Conservation (phyloP, 1,140 invertebrate species). For the Platorchestia sp. region DNA sequence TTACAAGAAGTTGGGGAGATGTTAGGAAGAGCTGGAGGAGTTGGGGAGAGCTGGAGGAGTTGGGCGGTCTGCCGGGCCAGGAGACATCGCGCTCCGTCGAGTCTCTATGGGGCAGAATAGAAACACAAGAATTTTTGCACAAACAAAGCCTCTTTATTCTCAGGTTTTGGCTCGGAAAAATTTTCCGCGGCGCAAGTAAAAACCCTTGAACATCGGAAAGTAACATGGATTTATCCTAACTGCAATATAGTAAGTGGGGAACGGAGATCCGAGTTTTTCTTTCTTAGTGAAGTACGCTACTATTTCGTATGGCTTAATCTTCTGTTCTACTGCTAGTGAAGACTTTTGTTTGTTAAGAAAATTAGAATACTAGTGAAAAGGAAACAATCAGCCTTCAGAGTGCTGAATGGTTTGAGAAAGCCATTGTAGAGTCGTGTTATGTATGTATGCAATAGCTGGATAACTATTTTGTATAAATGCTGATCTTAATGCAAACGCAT, state of each 20-base stretch:
- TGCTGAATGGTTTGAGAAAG: not conserved
- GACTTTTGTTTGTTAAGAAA: not conserved
- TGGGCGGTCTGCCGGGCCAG: not conserved
- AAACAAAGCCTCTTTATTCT: conserved; percentile 9
- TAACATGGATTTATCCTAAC: not conserved
- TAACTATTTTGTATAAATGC: too few relatives aligned
- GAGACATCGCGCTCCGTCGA: not conserved
- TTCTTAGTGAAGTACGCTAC: too few relatives aligned
- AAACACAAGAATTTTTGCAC: not conserved
- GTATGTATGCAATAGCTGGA: too few relatives aligned
- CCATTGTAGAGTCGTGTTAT: too few relatives aligned
- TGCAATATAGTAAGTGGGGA: not conserved
- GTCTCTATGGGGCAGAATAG: not conserved
- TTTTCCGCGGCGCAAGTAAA: not conserved
- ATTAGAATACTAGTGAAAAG: not conserved
- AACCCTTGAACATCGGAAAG: not conserved
- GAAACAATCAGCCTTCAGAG: not conserved
- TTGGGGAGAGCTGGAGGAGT: not conserved
- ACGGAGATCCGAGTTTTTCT: too few relatives aligned
- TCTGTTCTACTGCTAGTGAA: not conserved
- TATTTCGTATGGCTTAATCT: too few relatives aligned
- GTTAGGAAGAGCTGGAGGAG: not conserved
- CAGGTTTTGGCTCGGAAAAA: conserved; percentile 6
- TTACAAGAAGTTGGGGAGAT: not conserved
- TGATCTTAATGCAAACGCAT: too few relatives aligned